Percentiles rank a stretch among this genome's conserved stretches.
phyloP scores from a whole-genome alignment of 2,888 invertebrate genomes.

The Acronicta alni region DNA sequence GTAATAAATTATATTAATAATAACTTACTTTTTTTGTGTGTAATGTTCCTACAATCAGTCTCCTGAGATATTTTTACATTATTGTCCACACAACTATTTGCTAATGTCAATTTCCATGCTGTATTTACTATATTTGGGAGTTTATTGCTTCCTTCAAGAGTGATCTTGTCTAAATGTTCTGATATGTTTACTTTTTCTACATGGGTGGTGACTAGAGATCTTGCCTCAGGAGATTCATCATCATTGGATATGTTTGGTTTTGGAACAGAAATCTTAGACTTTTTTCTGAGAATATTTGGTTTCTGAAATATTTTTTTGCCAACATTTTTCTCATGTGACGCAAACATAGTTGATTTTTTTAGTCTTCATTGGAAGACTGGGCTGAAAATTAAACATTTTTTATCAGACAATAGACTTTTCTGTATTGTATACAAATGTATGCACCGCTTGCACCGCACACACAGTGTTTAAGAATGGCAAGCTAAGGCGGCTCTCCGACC shows the following conservation, averaged over 20 bases:
- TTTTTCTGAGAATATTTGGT: conserved; percentile 82
- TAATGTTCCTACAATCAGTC: conserved; percentile 35
- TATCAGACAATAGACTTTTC: too few relatives aligned
- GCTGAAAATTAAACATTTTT: conserved; percentile 14
- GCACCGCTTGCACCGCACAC: too few relatives aligned
- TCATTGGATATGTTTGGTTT: conserved; percentile 47
- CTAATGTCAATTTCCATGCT: conserved; percentile 35
- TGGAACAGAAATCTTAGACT: conserved; percentile 60
- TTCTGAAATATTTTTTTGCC: conserved; percentile 78
- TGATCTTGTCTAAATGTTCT: conserved; percentile 16
- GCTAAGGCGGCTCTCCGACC: too few relatives aligned
- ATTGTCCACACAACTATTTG: conserved; percentile 32
- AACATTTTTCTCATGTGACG: conserved; percentile 71
- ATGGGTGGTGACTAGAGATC: conserved; percentile 35
- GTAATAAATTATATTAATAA: too few relatives aligned
- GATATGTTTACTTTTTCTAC: conserved; percentile 19
- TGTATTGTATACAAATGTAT: too few relatives aligned
- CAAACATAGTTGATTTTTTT: conserved; percentile 72
- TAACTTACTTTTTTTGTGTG: conserved; percentile 35
- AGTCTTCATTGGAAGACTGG: conserved; percentile 45
- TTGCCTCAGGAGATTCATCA: conserved; percentile 58
- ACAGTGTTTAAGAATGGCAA: too few relatives aligned
- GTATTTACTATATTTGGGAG: conserved; percentile 18
- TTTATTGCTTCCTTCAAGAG: conserved; percentile 14
- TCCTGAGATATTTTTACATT: conserved; percentile 30